phyloP scores from a whole-genome alignment of 2,888 invertebrate genomes.

The Hirtodrosophila trivittata region DNA sequence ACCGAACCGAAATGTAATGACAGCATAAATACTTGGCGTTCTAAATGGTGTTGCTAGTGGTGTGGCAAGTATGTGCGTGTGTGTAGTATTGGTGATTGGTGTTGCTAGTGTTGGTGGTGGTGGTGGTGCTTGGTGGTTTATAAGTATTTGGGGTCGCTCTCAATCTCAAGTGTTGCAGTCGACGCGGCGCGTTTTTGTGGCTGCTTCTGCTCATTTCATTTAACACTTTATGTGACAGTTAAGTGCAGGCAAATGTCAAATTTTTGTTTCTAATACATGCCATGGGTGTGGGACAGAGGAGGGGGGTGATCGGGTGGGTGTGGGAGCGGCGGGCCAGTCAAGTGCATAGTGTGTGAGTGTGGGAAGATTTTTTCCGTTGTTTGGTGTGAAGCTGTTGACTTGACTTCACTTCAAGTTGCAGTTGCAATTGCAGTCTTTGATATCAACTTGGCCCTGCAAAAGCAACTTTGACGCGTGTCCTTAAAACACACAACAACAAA shows the following conservation, averaged over 20 bases:
- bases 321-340: slow-evolving; percentile 43
- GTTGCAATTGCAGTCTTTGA: slow-evolving; percentile 28
- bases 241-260: slow-evolving; percentile 76
- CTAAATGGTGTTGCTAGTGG: slow-evolving; percentile 52
- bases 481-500: slow-evolving; percentile 6
- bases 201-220: slow-evolving; percentile 75
- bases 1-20: slow-evolving; percentile 69
- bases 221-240: slow-evolving; percentile 79
- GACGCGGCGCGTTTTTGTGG: slow-evolving; percentile 66
- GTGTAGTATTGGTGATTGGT: slow-evolving; percentile 14
- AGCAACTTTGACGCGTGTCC: slow-evolving; percentile 29
- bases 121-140: slow-evolving; percentile 44
- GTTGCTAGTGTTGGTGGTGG: slow-evolving; percentile 40
- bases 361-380: slow-evolving; percentile 57
- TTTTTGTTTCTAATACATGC: slow-evolving; percentile 69
- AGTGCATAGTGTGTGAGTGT: slow-evolving; percentile 62
- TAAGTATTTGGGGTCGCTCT: slow-evolving; percentile 67
- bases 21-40: slow-evolving; percentile 72
- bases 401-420: slow-evolving; percentile 16
- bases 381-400: slow-evolving; percentile 23
- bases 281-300: not conserved
- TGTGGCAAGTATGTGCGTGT: slow-evolving; percentile 17
- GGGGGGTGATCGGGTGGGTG: slow-evolving; percentile 10
- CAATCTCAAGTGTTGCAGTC: slow-evolving; percentile 71
- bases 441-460: slow-evolving; percentile 1